Base-by-base conservation (phyloP, 2,113 vertebrate species). In the Acanthisitta chloris region DNA sequence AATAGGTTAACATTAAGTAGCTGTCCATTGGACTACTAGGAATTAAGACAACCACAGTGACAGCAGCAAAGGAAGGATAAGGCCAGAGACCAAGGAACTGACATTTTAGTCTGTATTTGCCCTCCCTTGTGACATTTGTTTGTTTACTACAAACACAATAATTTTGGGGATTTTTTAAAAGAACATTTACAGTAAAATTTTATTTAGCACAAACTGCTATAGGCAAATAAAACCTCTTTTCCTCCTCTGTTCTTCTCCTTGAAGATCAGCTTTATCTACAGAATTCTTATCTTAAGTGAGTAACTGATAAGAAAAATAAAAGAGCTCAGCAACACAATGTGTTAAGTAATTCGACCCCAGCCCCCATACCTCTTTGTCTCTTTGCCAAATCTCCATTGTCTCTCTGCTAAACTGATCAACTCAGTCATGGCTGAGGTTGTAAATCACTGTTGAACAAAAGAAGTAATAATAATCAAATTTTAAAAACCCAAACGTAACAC, bases 301-400 rank as follows among this genome's bases (percentile, higher is more conserved):
- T 81, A 94, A 76, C 84, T 94, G 96, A 94, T 96, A 97, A 96
- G 89, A 91, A 96, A 92, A 97, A 97, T 95, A 96, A 96, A 97
- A 95, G 78, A 36, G 74, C 82, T 93, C 81, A 62, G 85, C 65
- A 90, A 57, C 61, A 93, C 38, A 85, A 81, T 20, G 40, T 71
- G 57, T 92, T 90, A 96, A 81, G 89, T 92, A 96, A 94, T 33
- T 88, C 90, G 45, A 92, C 38, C 42, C 38, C 48, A 81, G 74
- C 72, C 92, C 36, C 34, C 79, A 96, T 31, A 86, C 12, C 38
- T 58, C 70, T 61, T 86, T 51, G 17, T 57, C 86, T 82, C 31
- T 82, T 42, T 81, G 34, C 21, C 43, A 51, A 67, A 92, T 31
- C 65, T 89, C 33, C 58, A 54, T 43, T 48, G 14, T 66, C 77